Evolutionary conservation across 2,888 invertebrate species (phyloP).

Genomic region (Drosophila formosana): DNA sequence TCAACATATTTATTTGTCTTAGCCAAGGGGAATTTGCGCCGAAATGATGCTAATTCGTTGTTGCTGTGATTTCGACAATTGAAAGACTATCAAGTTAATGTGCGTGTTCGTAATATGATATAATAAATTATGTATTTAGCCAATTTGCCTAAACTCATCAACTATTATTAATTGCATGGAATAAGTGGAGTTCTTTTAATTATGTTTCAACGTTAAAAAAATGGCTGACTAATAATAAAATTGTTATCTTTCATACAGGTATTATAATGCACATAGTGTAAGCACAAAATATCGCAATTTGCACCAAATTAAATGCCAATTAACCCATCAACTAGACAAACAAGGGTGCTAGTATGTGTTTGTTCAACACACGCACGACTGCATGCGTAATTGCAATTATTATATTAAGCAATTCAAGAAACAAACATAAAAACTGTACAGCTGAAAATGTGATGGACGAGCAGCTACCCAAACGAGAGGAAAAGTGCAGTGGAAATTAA

Average conservation of each 20-base stretch:
- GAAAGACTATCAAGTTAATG: conserved; percentile 19
- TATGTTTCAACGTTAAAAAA: neutral
- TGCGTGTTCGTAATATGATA: conserved; percentile 10
- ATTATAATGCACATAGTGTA: neutral
- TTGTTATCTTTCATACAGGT: neutral
- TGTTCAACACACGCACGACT: conserved; percentile 24
- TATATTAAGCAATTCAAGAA: conserved; percentile 70
- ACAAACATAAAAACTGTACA: conserved; percentile 51
- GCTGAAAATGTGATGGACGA: neutral
- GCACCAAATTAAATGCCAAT: conserved; percentile 74
- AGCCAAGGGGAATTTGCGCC: conserved; percentile 15
- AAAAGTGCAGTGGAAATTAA: too few relatives aligned
- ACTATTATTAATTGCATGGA: neutral
- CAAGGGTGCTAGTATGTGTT: conserved; percentile 21
- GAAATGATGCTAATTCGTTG: conserved; percentile 29
- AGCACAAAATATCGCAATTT: conserved; percentile 55
- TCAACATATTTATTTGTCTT: conserved; percentile 47
- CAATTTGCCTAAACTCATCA: neutral
- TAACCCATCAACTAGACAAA: conserved; percentile 65
- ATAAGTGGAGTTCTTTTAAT: neutral
- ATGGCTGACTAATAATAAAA: conserved; percentile 1
- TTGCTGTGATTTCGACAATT: conserved; percentile 34
- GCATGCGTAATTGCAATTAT: conserved; percentile 73
- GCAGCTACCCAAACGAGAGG: neutral
- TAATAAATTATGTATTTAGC: neutral